Base-by-base conservation (phyloP, 2,113 vertebrate genomes). In the Argyrosomus japonicus region DNA sequence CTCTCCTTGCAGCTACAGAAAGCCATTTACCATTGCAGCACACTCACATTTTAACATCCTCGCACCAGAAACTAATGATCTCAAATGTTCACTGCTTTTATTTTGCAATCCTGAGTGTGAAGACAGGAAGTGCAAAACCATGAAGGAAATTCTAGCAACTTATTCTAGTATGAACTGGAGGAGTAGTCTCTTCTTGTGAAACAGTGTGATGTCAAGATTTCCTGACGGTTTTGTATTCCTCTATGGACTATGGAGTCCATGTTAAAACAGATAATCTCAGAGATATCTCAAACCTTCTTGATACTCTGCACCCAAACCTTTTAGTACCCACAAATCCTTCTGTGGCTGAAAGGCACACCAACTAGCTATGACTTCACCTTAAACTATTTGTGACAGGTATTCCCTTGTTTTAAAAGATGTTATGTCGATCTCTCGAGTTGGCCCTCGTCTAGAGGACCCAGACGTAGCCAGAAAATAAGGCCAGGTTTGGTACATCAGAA, bases 1-100 rank as follows among this genome's bases (percentile, higher is more conserved):
- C 80, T 89, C 85, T 90, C 72, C 51, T 75, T 87, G 74, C 87
- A 92, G 91, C 91, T 79, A 43, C 62, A 64, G 65, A 71, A 40
- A 82, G 53, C 63, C 51, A 76, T 81, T 83, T n/a, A 43, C 60
- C 79, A 63, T 60, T 5, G 36, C 60, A 60, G 62, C 74, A 48
- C 76, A 56, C 14, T 53, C 63, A 53, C 77, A 68, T 56, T 80
- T 79, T 57, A 77, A 78, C 50, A 75, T 73, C 53, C 13, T 72
- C 12, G 6, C 27, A 64, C 13, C 14, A 32, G 78, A 43, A 82
- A 62, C 48, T 54, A 68, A 48, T 27, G n/a, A 15, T 68, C 21
- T 74, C 29, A 53, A 54, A 29, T 65, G 73, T 50, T 57, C 32
- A 32, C 21, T 60, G 60, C 67, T 32, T 73, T 71, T 21, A 70